Base-by-base conservation (phyloP, 2,888 invertebrate species). In the Andrena praecox region DNA sequence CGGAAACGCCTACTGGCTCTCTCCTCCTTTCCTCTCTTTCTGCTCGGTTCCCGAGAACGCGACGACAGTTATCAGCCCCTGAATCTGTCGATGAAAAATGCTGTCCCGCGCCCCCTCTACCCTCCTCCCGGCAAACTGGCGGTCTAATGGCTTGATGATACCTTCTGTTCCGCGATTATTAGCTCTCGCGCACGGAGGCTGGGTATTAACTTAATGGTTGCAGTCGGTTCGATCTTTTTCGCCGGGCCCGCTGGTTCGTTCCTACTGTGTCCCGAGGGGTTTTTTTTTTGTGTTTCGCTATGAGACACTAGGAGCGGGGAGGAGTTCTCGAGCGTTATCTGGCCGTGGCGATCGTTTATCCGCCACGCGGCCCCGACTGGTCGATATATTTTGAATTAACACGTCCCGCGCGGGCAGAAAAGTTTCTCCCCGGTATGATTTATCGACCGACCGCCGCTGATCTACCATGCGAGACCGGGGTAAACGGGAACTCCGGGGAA, bases 1-100 rank as follows among this genome's bases (percentile, higher is more conserved):
- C 84, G 84, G 89, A 88, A 89, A 85, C 87, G 88, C 88, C 83
- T 82, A 85, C 83, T 74, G 48, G 62, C 42, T 67, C 62, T 42
- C 63, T 59, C 48, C 66, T 69, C 81, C 73, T 66, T 29, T 31
- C 52, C 4, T 50, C 20, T 29, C 35, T 48, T 69, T 52, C 70
- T n/a, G 29, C 54, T 31, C 29, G n/a, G 50, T 66, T 50, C n/a
- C 24, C 8, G 64, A 10, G 12, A 78, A 60, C 73, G 70, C 83
- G 82, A 80, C 85, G 85, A 84, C 85, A 83, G 71, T 83, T 88
- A 86, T 86, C 88, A 54, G 77, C 73, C 77, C 60, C 83, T 60
- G 80, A 85, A 85, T 87, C 81, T 67, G 62, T 48, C 33, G 50
- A 48, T 50, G 77, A 77, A 77, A 82, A 85, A 78, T 82, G n/a